Evolutionary conservation across 35 echinoderm and acorn worm species (phyloP).

Genomic region (Anneissia japonica): DNA sequence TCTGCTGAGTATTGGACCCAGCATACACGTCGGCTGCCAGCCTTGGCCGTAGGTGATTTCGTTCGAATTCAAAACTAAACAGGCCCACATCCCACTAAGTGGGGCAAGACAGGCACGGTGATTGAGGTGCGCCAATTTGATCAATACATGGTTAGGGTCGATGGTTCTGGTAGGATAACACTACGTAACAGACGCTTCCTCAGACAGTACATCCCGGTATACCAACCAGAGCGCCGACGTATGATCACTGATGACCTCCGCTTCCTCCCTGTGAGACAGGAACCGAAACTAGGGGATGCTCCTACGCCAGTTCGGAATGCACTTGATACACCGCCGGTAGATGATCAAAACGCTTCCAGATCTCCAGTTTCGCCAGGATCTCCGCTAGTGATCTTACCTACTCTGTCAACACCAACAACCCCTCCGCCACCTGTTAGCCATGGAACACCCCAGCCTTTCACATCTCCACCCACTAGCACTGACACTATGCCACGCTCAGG

Average conservation of each 20-base stretch:
- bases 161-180: slow-evolving; percentile 17
- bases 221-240: background rate
- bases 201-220: background rate
- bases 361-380: too few relatives aligned
- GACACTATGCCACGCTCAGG: too few relatives aligned
- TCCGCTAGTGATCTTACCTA: too few relatives aligned
- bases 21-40: too few relatives aligned
- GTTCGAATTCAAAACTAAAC: slow-evolving; percentile 17
- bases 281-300: background rate
- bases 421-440: too few relatives aligned
- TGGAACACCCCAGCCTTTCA: too few relatives aligned
- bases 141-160: slow-evolving; percentile 18
- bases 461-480: too few relatives aligned
- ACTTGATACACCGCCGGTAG: too few relatives aligned
- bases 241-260: background rate
- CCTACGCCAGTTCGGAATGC: background rate
- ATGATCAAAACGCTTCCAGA: too few relatives aligned
- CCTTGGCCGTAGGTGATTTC: background rate
- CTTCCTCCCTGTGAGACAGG: background rate
- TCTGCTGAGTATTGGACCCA: slow-evolving; percentile 2
- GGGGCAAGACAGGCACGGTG: slow-evolving; percentile 24
- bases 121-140: too few relatives aligned
- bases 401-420: too few relatives aligned
- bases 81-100: slow-evolving; percentile 3
- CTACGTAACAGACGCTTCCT: background rate